A percentile compares a stretch with the other conserved stretches of the same genome.
Evolutionary conservation across 2,797 vertebrate species (phyloP).

Genomic region (Gymnothorax javanicus): DNA sequence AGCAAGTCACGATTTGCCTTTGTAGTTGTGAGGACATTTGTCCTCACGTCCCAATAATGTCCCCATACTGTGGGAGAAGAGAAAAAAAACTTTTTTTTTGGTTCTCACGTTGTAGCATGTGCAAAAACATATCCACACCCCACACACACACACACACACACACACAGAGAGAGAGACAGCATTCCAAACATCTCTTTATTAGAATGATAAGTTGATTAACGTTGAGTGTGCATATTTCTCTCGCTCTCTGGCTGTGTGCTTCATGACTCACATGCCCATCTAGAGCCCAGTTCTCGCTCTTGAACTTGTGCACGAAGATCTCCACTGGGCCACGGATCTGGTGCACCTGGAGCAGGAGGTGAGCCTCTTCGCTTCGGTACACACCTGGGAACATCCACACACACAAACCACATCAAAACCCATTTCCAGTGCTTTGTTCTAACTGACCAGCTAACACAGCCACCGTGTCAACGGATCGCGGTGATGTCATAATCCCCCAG

Average conservation of each 20-base stretch:
- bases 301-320: conserved; percentile 94
- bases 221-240: not conserved
- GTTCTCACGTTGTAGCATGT: too few species aligned
- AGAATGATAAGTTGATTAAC: too few species aligned
- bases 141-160: conserved; percentile 22
- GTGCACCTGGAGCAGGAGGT: conserved; percentile 91
- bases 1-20: too few species aligned
- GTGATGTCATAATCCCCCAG: too few species aligned
- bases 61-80: too few species aligned
- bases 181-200: too few species aligned
- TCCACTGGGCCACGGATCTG: conserved; percentile 90
- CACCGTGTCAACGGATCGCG: too few species aligned
- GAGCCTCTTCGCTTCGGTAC: conserved; percentile 91
- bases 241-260: not conserved
- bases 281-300: conserved; percentile 92
- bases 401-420: not conserved
- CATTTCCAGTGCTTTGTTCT: not conserved
- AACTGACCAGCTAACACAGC: not conserved
- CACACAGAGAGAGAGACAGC: not conserved
- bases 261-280: conserved; percentile 90
- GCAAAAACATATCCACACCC: not conserved
- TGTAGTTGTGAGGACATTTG: too few species aligned
- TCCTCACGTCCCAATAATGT: too few species aligned
- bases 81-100: too few species aligned
- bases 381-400: conserved; percentile 69